Evolutionary conservation across 2,113 vertebrate species (phyloP), one percentile per base, ranked within the genome.

Genomic region (Pollachius pollachius): DNA sequence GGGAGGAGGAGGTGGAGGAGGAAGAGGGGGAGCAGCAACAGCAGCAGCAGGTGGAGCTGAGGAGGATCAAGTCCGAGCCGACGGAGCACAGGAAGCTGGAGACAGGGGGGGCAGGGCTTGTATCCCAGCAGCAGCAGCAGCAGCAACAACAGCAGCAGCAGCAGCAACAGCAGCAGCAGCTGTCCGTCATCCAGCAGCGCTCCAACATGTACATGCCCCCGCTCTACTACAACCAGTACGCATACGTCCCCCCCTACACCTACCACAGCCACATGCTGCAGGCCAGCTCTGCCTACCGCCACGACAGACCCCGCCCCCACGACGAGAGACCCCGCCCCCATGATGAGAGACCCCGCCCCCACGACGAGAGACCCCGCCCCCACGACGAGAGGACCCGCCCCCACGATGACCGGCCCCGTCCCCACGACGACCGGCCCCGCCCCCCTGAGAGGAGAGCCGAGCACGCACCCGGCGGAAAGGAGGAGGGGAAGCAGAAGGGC

Each of bases 191-290:
- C 81, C 97, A 99, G 90, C 96, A 97, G 79, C 93, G 96, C 5
- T 92, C 96, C 80, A 96, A 92, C 84, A 94, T 98, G 94, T 99
- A 98, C 86, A 98, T 99, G 96, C 97, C 97, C 77, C 96, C 96
- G 15, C 94, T 99, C 2, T 99, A 99, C 90, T 99, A 99, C 79
- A 97, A 96, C 91, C 97, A 99, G 86, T 99, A 99, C 0, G 94
- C 96, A 69, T 99, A 99, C 0, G 95, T 98, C 19, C 95, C 97
- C 0, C 95, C 96, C 0, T 99, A 98, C 0, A 94, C 95, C 64
- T 99, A 99, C 84, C 97, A 98, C 0, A 93, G 92, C 74, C 97
- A 99, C 87, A 91, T 99, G 77, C 92, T 99, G 83, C 97, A 94
- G 90, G 95, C 94, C 12, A 97, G 92, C 81, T 86, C 94, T 0